Conservation (phyloP, 2,888 invertebrate genomes). For the Panopea generosa region DNA sequence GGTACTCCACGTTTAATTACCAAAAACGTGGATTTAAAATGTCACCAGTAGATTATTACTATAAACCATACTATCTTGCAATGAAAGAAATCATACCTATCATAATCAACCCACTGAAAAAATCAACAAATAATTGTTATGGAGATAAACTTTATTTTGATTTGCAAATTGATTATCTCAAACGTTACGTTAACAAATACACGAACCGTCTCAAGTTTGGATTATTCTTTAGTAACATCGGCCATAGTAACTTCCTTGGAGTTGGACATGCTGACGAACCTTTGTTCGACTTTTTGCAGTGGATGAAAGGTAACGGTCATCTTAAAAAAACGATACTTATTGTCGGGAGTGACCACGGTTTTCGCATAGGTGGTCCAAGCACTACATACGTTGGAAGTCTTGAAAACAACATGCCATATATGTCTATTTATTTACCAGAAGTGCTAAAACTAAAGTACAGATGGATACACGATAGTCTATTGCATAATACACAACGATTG, state of each 20-base stretch:
- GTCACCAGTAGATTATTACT: conserved; percentile 38
- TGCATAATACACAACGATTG: conserved; percentile 88
- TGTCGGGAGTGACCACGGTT: conserved; percentile 94
- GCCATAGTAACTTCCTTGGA: conserved; percentile 93
- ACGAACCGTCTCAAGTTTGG: conserved; percentile 90
- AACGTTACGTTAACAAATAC: conserved; percentile 88
- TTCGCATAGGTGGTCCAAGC: conserved; percentile 93
- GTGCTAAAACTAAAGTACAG: conserved; percentile 90
- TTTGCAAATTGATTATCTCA: conserved; percentile 88
- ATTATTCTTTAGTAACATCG: conserved; percentile 93
- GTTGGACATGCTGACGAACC: conserved; percentile 91
- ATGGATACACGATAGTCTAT: conserved; percentile 89
- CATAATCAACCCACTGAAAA: conserved; percentile 13
- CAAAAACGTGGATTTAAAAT: conserved; percentile 38
- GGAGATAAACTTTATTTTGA: conserved; percentile 19
- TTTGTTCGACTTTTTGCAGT: conserved; percentile 88
- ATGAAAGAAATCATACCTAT: conserved; percentile 26
- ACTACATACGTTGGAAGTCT: conserved; percentile 91
- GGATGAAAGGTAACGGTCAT: conserved; percentile 80
- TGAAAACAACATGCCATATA: conserved; percentile 94
- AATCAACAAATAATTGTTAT: conserved; percentile 24
- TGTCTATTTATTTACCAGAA: conserved; percentile 91
- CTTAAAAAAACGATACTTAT: conserved; percentile 74
- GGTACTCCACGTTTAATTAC: conserved; percentile 39
- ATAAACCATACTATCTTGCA: conserved; percentile 38